Percentiles rank a stretch among this genome's conserved stretches.
Evolutionary conservation across 2,113 vertebrate species (phyloP).

Genomic region (Apodemus sylvaticus): DNA sequence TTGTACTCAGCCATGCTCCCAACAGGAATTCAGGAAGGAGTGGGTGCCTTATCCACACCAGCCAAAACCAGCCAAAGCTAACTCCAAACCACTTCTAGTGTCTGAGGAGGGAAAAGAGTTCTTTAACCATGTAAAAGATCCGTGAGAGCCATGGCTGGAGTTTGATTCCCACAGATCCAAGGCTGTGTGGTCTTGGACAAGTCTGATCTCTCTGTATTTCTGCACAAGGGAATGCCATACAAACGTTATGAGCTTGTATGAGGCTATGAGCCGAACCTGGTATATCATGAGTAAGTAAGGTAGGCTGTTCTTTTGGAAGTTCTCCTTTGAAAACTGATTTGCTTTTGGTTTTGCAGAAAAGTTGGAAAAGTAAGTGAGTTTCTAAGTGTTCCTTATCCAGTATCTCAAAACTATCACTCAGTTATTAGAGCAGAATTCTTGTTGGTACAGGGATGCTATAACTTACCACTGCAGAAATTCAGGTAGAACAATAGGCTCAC

Average conservation of each 20-base stretch:
- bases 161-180: too few relatives aligned
- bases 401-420: not conserved
- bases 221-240: not conserved
- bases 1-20: not conserved
- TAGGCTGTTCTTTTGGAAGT: not conserved
- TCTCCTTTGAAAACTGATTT: not conserved
- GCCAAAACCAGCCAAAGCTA: conserved; percentile 7
- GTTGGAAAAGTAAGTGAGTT: not conserved
- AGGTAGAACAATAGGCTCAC: not conserved
- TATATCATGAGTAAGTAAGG: not conserved
- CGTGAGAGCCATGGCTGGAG: too few relatives aligned
- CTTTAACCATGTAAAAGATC: not conserved
- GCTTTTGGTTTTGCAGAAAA: conserved; percentile 30
- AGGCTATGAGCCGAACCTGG: not conserved
- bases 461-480: not conserved
- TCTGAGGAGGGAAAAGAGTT: not conserved
- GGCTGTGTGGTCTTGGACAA: not conserved
- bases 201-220: not conserved
- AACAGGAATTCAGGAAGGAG: conserved; percentile 19
- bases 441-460: not conserved
- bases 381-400: not conserved
- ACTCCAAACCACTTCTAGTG: not conserved
- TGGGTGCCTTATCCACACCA: not conserved
- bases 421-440: not conserved
- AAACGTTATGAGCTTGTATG: not conserved